Evolutionary conservation across 2,113 vertebrate species (phyloP).

Genomic region (Neopipo cinnamomea): DNA sequence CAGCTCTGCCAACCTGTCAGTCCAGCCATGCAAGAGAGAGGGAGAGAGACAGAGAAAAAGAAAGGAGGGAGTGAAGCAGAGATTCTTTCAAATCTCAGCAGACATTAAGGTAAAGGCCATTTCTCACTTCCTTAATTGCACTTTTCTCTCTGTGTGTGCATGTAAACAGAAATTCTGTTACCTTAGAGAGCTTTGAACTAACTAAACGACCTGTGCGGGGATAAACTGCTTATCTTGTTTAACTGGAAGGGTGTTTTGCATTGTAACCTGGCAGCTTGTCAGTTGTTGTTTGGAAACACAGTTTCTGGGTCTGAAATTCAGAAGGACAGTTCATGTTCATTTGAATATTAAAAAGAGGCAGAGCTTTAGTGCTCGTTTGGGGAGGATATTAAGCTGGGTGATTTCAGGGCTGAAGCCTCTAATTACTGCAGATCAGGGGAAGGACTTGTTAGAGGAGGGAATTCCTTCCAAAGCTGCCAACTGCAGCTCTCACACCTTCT

Average conservation of each 20-base stretch:
- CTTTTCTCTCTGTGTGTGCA: neutral
- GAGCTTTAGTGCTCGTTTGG: neutral
- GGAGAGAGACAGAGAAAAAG: conserved; percentile 39
- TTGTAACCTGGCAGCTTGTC: neutral
- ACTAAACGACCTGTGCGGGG: neutral
- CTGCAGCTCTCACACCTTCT: neutral
- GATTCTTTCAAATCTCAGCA: conserved; percentile 16
- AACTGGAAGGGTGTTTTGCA: neutral
- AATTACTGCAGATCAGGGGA: neutral
- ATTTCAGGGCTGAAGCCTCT: conserved; percentile 25
- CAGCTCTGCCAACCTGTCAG: conserved; percentile 66
- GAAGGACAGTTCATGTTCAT: neutral
- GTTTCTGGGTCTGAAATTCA: neutral
- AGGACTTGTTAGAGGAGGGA: conserved; percentile 1
- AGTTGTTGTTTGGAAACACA: neutral
- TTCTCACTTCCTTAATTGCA: neutral
- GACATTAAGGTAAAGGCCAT: conserved; percentile 42
- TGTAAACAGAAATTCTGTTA: neutral
- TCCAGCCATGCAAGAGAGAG: conserved; percentile 61
- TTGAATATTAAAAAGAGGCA: conserved; percentile 1
- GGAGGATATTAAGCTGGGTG: neutral
- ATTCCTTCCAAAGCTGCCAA: neutral
- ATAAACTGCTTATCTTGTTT: neutral
- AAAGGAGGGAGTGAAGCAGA: conserved; percentile 36
- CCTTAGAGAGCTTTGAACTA: neutral